Percentiles rank a stretch among this genome's conserved stretches.
Conservation (phyloP, 1,140 invertebrate genomes). For the Drosophila nasuta region DNA sequence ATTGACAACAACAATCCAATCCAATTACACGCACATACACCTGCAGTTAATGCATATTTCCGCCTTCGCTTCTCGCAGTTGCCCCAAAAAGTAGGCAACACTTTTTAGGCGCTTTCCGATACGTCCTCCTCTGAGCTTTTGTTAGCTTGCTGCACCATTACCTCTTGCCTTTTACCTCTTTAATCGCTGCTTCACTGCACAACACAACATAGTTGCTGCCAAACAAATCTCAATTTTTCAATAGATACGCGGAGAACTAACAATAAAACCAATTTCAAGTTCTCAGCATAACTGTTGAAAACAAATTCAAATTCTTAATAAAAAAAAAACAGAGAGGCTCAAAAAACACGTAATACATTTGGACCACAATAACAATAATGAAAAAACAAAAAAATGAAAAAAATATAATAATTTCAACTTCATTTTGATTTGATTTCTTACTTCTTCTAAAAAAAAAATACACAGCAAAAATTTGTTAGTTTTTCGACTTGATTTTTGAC, state of each 20-base stretch:
- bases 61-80: constrained; percentile 23
- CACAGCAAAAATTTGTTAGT: constrained; percentile 26
- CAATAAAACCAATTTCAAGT: neutral
- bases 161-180: constrained; percentile 25
- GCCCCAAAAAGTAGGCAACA: constrained; percentile 38
- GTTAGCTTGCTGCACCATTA: constrained; percentile 34
- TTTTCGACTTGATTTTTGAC: constrained; percentile 20
- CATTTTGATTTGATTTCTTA: constrained; percentile 19
- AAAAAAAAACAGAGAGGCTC: constrained; percentile 40
- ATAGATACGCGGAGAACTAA: neutral
- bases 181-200: constrained; percentile 45
- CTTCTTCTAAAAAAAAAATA: neutral
- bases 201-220: constrained; percentile 26
- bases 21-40: constrained; percentile 18
- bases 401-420: constrained; percentile 9
- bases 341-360: constrained; percentile 12
- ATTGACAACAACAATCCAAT: constrained; percentile 4
- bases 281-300: neutral
- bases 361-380: neutral
- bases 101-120: constrained; percentile 22
- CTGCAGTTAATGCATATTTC: constrained; percentile 10
- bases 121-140: constrained; percentile 17
- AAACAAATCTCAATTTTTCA: neutral
- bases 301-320: neutral
- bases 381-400: neutral